Base-by-base conservation (phyloP, 64 coral and sea anemone genomes). In the Stichodactyla mertensii region DNA sequence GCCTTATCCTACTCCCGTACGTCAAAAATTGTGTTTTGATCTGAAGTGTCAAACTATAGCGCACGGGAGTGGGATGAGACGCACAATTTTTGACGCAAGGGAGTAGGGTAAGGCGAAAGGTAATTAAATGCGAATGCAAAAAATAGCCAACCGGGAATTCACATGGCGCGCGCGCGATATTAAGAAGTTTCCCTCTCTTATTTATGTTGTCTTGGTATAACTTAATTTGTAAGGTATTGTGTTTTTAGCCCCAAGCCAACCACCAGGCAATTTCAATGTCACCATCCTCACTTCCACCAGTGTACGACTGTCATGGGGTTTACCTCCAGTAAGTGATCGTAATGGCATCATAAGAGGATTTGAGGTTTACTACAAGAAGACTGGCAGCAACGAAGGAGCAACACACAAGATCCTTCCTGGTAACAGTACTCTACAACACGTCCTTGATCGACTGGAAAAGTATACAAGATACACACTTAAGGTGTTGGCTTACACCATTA, bases 301-400 rank as follows among this genome's bases (percentile, higher is more conserved):
- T 54, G 53, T 81, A 3, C 78, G 51, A 7, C 51, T 81, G 15
- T 53, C 78, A 15, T 81, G 78, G 78, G 51, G 16, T 16, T 81
- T 81, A 55, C 31, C 78, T n/a, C 4, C 52, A 54, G 54, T 55
- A 53, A 14, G 15, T 55, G 4, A 53, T 20, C 52, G 78, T 19
- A 81, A 81, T 23, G 78, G 78, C 26, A 55, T 81, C 16, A 54
- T 81, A 53, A 81, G 53, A 81, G 78, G 78, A 81, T 81, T 81
- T 12, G 53, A 55, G 16, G 9, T 81, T 53, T 81, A 18, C 15
- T 81, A 54, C 20, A 53, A 55, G 19, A 81, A 81, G 78, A 81
- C 19, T 20, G 4, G 53, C 53, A 7, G n/a, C 5, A 20, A 28
- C 22, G 16, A 19, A 6, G 54, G 15, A 53, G 51, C 51, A 53